Percentiles rank a stretch among this genome's conserved stretches.
phyloP scores from a whole-genome alignment of 2,888 invertebrate genomes.

The Cataglyphis livida region DNA sequence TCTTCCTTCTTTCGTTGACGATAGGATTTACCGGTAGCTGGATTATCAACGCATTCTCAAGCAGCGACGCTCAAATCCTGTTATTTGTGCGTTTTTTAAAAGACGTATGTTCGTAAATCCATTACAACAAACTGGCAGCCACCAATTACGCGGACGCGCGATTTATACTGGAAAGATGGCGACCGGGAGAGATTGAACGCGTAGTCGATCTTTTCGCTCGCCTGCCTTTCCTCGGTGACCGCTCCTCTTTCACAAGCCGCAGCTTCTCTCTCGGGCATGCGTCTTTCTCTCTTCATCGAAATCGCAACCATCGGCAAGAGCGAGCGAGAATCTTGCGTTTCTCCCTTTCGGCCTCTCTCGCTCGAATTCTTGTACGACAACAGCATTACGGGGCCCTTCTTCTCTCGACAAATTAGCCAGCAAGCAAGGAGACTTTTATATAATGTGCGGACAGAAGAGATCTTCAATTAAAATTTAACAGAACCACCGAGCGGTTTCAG shows the following conservation, averaged over 20 bases:
- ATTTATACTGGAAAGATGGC: constrained; percentile 73
- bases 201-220: constrained; percentile 43
- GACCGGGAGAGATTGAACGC: constrained; percentile 47
- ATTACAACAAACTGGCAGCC: constrained; percentile 35
- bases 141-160: constrained; percentile 67
- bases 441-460: constrained; percentile 39
- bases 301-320: constrained; percentile 59
- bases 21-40: background rate
- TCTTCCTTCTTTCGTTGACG: background rate
- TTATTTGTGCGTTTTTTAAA: constrained; percentile 18
- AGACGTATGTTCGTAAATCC: constrained; percentile 28
- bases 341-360: constrained; percentile 27
- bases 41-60: background rate
- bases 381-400: constrained; percentile 62
- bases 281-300: constrained; percentile 68
- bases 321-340: constrained; percentile 43
- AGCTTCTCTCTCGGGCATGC: constrained; percentile 38
- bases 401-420: constrained; percentile 72
- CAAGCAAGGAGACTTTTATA: constrained; percentile 51
- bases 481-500: constrained; percentile 10
- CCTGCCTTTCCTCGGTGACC: constrained; percentile 32
- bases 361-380: constrained; percentile 70
- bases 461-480: constrained; percentile 56
- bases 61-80: background rate
- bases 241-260: constrained; percentile 39